Evolutionary conservation across 2,888 invertebrate species (phyloP).

Genomic region (Cryptus armator): DNA sequence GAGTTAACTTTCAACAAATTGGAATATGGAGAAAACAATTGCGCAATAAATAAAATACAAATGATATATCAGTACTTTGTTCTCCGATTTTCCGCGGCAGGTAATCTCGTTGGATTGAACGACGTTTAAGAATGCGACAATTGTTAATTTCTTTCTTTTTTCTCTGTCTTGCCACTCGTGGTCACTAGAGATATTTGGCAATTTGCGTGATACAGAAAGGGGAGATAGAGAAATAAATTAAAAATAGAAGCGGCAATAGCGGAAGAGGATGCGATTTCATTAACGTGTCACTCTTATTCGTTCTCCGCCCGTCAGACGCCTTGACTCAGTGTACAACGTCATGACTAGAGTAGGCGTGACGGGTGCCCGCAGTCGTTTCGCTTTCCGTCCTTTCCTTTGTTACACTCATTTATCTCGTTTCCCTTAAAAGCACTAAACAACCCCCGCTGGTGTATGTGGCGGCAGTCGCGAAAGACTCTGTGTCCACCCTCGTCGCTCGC

Average conservation of each 20-base stretch:
- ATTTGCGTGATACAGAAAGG: constrained; percentile 1
- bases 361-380: constrained; percentile 28
- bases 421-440: constrained; percentile 45
- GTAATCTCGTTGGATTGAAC: background rate
- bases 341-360: constrained; percentile 24
- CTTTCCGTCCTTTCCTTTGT: constrained; percentile 30
- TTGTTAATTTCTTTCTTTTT: background rate
- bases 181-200: too few species aligned
- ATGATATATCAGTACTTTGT: background rate
- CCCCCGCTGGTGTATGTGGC: background rate
- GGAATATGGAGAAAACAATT: background rate
- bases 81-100: too few species aligned
- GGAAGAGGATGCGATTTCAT: constrained; percentile 20
- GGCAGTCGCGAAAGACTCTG: background rate
- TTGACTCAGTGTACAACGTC: background rate
- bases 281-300: constrained; percentile 46
- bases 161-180: too few species aligned
- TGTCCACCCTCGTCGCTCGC: constrained; percentile 1
- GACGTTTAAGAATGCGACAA: background rate
- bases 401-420: constrained; percentile 49
- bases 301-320: constrained; percentile 48
- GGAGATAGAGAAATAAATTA: background rate
- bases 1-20: background rate
- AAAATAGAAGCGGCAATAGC: constrained; percentile 2
- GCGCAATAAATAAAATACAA: background rate